Base-by-base conservation (phyloP, 1,140 invertebrate species). In the Caenorhabditis tropicalis region DNA sequence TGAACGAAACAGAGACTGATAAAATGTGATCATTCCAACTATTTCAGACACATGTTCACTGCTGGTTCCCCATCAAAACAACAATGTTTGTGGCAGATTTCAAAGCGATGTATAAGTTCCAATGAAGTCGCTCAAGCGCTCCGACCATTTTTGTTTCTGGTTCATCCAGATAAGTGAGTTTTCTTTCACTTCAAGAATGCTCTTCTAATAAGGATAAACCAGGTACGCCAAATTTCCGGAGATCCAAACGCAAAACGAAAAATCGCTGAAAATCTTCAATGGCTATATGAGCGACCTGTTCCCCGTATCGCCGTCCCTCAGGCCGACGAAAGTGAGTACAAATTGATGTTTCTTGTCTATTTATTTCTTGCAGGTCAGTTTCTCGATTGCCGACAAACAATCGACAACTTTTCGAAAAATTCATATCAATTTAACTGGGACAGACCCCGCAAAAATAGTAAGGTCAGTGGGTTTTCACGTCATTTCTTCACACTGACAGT, bases 211-310 rank as follows among this genome's bases (percentile, higher is more conserved):
- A 56, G 2, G 2, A n/a, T n/a, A n/a, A n/a, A n/a, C n/a, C n/a
- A 74, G 84, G 24, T 85, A 85, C 51, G 84, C 84, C 10, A 48
- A 33, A 29, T 74, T 79, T n/a, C 84, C 84, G 2, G 65, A 60
- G 9, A 58, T 79, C 56, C 58, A 81, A 58, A 56, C 85, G 15
- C 56, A 82, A 60, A 85, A 85, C 48, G 84, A 85, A 48, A 85
- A 85, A 36, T 82, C 84, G 19, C 29, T 85, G 39, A 56, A 85
- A 81, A 85, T 85, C 31, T 85, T 85, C 60, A 85, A 85, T 36
- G 84, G 84, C 58, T 85, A 85, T 51, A 56, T 85, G 36, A 85
- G 82, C 51, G 84, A 82, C 49, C 81, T 85, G 56, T 85, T 85
- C 36, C 84, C 84, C 24, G 81, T 82, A 12, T 70, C 81, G 0